These are phyloP conservation scores for Chloroceryle inda DNA, from an alignment of 2,797 vertebrate species.

Conservation along the genomic window DNA sequence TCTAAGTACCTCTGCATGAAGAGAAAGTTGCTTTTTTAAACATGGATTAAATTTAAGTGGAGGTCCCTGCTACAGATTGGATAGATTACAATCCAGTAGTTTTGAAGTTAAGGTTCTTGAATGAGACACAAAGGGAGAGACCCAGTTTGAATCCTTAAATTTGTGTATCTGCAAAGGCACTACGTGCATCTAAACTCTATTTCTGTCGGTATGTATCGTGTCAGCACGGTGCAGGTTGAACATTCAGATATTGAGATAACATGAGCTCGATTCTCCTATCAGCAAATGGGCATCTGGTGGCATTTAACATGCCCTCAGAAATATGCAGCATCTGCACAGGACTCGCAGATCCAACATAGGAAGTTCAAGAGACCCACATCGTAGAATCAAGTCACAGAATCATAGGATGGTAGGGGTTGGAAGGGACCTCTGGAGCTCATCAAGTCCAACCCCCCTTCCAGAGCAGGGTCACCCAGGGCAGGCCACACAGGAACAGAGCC, in stretches of 20 bases:
- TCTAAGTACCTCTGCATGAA: not conserved
- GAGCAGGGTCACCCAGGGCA: no score
- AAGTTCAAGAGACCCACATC: not conserved
- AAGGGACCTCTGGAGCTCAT: no score
- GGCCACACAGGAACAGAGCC: no score
- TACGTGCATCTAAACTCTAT: not conserved
- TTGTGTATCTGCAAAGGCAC: not conserved
- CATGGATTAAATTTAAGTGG: not conserved
- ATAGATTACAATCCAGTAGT: not conserved
- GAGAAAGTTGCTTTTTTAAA: not conserved
- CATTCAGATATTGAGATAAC: not conserved
- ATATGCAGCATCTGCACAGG: not conserved
- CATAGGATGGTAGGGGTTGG: no score
- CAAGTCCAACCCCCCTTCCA: no score
- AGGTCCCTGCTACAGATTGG: not conserved
- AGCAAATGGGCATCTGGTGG: not conserved
- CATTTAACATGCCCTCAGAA: not conserved
- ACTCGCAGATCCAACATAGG: fast-evolving
- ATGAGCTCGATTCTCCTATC: not conserved
- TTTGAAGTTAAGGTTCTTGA: not conserved
- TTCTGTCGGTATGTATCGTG: not conserved
- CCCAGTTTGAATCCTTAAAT: not conserved
- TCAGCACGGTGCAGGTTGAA: not conserved
- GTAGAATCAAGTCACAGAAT: no score
- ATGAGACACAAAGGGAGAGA: not conserved